These are phyloP conservation scores for Hestina assimilis DNA, from an alignment of 1,140 invertebrate species.

Conservation along the genomic window DNA sequence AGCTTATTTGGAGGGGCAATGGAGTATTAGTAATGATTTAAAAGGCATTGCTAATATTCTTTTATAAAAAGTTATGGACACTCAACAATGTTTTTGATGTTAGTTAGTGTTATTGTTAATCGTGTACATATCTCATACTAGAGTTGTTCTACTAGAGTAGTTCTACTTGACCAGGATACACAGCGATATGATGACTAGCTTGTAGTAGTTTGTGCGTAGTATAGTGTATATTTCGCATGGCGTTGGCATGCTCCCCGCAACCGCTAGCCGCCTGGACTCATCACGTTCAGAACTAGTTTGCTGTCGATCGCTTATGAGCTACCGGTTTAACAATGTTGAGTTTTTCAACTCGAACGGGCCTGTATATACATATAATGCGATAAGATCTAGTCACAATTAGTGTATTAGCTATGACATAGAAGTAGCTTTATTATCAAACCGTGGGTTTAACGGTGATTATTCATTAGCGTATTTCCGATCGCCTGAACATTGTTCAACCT, in stretches of 20 bases:
- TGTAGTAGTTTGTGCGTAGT: conserved; percentile 50
- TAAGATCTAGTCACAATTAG: background rate
- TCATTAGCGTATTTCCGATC: background rate
- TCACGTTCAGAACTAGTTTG: conserved; percentile 49
- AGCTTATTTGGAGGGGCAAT: too few relatives aligned
- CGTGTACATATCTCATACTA: background rate
- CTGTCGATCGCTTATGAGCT: conserved; percentile 17
- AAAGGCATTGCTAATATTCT: too few relatives aligned
- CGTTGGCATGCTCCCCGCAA: conserved; percentile 71
- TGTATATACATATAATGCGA: background rate
- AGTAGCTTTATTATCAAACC: background rate
- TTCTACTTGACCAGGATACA: conserved; percentile 44
- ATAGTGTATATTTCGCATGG: conserved; percentile 62
- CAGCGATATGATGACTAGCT: conserved; percentile 30
- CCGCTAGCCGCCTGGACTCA: conserved; percentile 48
- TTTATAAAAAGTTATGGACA: background rate
- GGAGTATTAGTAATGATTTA: too few relatives aligned
- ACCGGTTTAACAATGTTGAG: conserved; percentile 31
- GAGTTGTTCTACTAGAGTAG: background rate
- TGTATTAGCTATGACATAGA: background rate
- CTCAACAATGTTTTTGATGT: background rate
- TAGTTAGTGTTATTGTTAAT: background rate
- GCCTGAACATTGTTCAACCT: conserved; percentile 21
- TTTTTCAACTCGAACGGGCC: background rate
- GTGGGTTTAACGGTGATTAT: background rate